Evolutionary conservation across 1,140 invertebrate genomes (phyloP), one percentile per base, ranked within the genome.

Genomic region (Amyelois transitella): DNA sequence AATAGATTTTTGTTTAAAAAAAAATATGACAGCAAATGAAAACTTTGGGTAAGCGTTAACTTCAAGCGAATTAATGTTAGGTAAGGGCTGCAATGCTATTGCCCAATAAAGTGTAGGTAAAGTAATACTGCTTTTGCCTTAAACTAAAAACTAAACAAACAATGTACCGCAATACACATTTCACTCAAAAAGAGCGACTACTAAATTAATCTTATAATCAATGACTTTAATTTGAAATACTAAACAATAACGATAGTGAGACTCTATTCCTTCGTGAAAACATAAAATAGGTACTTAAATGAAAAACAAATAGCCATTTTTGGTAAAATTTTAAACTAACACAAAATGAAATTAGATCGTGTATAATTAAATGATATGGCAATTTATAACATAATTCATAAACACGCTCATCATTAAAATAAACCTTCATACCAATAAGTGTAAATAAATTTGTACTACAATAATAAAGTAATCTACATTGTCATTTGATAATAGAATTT

Each of bases 201-300:
- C 59, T 48, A 50, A 47, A 45, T 45, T 54, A 59, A 64, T 53
- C 53, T 64, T 64, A 62, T 18, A 2, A 14, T 28, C 68, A 75
- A 79, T 75, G 76, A 79, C 76, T 76, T 62, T 64, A 64, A 64
- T 45, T 57, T 63, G 25, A 62, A 67, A 70, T 66, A 68, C 56
- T 69, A 66, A 68, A 69, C 64, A 53, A 66, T 69, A 69, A 50
- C 66, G 59, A 69, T 66, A 60, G 66, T 77, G 76, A 79, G 76
- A 79, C 76, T 79, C 74, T 53, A 62, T 58, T 52, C 59, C 64
- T 55, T 52, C 22, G 51, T 53, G 32, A 43, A 49, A 53, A 32
- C 38, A 44, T 55, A 28, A 38, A 38, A 38, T 14, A 38, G n/a
- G n/a, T n/a, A n/a, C n/a, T n/a, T n/a, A n/a, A n/a, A n/a, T 6